A percentile compares a stretch with the other conserved stretches of the same genome.
Conservation (phyloP, 35 echinoderm and acorn worm species). For the Diadema setosum region DNA sequence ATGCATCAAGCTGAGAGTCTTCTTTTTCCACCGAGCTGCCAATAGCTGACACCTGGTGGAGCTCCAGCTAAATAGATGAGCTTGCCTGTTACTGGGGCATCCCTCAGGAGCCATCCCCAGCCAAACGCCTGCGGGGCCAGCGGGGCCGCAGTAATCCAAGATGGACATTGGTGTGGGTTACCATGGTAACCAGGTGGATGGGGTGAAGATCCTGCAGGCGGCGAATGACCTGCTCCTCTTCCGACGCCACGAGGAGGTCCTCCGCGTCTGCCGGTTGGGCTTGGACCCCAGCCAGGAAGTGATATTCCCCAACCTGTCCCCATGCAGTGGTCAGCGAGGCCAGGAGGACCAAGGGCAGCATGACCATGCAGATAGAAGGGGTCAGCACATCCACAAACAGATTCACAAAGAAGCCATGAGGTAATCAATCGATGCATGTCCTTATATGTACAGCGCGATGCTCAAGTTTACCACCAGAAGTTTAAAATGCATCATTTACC, state of each 20-base stretch:
- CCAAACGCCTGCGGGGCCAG: too few species aligned
- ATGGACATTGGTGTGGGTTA: not conserved
- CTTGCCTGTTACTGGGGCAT: too few species aligned
- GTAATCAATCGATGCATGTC: not conserved
- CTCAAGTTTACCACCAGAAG: too few species aligned
- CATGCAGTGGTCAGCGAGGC: not conserved
- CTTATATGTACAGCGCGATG: too few species aligned
- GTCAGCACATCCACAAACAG: not conserved
- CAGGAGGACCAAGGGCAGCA: not conserved
- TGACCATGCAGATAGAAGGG: not conserved
- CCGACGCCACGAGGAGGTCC: conserved; percentile 38
- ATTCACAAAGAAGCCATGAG: conserved; percentile 1
- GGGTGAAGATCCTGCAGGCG: conserved; percentile 21
- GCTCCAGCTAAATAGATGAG: too few species aligned
- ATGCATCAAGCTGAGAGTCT: too few species aligned
- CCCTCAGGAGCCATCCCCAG: too few species aligned
- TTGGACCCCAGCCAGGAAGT: not conserved
- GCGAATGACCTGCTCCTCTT: conserved; percentile 53
- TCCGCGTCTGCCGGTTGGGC: conserved; percentile 33
- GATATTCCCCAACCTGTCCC: not conserved
- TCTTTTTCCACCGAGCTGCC: too few species aligned
- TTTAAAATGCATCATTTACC: too few species aligned
- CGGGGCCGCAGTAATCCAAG: too few species aligned
- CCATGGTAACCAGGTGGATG: conserved; percentile 7
- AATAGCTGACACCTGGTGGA: too few species aligned